Percentiles rank a stretch among this genome's conserved stretches.
Evolutionary conservation across 2,888 invertebrate species (phyloP).

Genomic region (Leptinotarsa tumamoca): DNA sequence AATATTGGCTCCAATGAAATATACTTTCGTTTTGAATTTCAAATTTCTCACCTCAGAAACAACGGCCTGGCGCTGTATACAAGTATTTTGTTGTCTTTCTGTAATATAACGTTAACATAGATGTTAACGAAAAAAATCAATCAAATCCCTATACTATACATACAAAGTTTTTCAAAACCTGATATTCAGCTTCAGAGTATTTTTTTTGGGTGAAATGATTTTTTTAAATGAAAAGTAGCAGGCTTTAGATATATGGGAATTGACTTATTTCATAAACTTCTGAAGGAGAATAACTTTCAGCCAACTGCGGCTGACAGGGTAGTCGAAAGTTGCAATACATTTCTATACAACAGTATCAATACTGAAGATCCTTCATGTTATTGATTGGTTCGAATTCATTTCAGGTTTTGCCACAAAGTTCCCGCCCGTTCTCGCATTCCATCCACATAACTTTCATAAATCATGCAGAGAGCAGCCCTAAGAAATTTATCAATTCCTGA

Average conservation of each 20-base stretch:
- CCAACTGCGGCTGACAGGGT: neutral
- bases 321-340: constrained; percentile 3
- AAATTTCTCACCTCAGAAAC: no score
- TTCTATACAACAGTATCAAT: neutral
- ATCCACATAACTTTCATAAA: constrained; percentile 35
- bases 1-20: no score
- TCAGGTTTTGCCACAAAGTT: constrained; percentile 27
- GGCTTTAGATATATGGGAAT: neutral
- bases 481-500: constrained; percentile 27
- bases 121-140: no score
- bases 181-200: no score
- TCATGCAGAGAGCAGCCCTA: constrained; percentile 27
- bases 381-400: constrained; percentile 37
- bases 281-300: neutral
- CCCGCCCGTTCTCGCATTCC: constrained; percentile 27
- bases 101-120: no score
- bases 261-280: neutral
- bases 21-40: no score
- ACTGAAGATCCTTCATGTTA: constrained; percentile 21
- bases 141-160: no score
- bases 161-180: no score
- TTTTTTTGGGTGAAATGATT: no score
- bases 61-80: no score
- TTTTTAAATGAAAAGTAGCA: no score
- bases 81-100: no score